Conservation (phyloP, 2,797 vertebrate species). For the Alcedo atthis region DNA sequence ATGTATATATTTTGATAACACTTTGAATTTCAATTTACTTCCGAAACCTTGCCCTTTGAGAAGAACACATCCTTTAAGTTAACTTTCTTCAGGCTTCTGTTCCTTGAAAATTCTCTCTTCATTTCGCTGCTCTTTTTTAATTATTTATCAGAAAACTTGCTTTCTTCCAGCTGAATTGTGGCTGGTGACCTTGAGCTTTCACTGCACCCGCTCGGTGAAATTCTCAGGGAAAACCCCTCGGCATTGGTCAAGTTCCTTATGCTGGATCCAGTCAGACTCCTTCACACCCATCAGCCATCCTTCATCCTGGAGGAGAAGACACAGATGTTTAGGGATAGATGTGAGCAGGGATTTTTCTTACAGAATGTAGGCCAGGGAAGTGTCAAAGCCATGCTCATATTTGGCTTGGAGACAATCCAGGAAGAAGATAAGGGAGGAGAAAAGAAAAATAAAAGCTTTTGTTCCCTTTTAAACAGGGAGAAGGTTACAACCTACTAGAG, state of each 20-base stretch:
- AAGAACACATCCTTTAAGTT: slow-evolving; percentile 61
- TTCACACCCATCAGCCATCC: slow-evolving; percentile 98
- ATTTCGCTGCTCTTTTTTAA: slow-evolving; percentile 11
- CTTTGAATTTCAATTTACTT: slow-evolving; percentile 51
- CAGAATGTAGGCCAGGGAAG: not conserved
- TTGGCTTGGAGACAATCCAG: not conserved
- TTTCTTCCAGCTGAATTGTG: slow-evolving; percentile 58
- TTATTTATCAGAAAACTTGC: slow-evolving; percentile 51
- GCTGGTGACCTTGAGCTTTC: slow-evolving; percentile 29
- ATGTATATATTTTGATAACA: slow-evolving; percentile 47
- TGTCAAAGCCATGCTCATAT: slow-evolving; percentile 37
- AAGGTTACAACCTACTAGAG: not conserved
- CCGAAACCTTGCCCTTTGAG: slow-evolving; percentile 64
- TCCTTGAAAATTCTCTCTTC: slow-evolving; percentile 60
- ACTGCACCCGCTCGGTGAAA: slow-evolving; percentile 94
- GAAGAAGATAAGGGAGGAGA: not conserved
- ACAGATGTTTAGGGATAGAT: not conserved
- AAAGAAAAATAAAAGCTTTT: not conserved
- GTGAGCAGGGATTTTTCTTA: not conserved
- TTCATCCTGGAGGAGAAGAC: slow-evolving; percentile 85
- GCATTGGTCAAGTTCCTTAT: slow-evolving; percentile 83
- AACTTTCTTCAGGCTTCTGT: slow-evolving; percentile 38
- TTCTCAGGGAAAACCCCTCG: slow-evolving; percentile 98
- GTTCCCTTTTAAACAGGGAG: not conserved
- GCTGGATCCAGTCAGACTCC: slow-evolving; percentile 90